Conservation (phyloP, 2,113 vertebrate species). For the Triplophysa rosa region DNA sequence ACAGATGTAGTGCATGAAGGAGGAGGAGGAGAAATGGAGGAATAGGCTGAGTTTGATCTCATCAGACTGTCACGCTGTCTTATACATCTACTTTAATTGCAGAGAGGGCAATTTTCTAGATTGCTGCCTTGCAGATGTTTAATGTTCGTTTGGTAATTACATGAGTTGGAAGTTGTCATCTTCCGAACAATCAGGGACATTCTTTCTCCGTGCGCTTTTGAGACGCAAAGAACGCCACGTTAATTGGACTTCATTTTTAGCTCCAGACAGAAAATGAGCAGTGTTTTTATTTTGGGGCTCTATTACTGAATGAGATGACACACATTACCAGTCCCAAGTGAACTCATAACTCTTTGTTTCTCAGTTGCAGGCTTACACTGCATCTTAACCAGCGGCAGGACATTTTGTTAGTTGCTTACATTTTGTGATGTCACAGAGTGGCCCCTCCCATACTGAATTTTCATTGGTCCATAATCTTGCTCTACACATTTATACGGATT, state of each 20-base stretch:
- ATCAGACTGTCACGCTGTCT: conserved; percentile 25
- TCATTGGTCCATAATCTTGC: too few species aligned
- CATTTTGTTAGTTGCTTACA: too few species aligned
- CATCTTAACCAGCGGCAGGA: not conserved
- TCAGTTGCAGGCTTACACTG: not conserved
- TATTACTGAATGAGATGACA: conserved; percentile 17
- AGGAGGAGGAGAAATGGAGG: conserved; percentile 31
- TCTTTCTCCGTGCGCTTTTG: conserved; percentile 19
- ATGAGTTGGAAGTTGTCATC: conserved; percentile 50
- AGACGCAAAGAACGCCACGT: conserved; percentile 5
- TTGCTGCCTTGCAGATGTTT: conserved; percentile 59
- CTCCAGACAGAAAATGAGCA: conserved; percentile 30
- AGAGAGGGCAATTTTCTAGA: conserved; percentile 52
- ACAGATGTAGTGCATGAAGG: conserved; percentile 7
- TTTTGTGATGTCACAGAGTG: too few species aligned
- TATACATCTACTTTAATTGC: conserved; percentile 31
- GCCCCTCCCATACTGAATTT: too few species aligned
- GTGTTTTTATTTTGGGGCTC: conserved; percentile 28
- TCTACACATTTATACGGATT: too few species aligned
- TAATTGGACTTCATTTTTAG: conserved; percentile 30
- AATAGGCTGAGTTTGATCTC: conserved; percentile 17
- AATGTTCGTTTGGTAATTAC: conserved; percentile 57
- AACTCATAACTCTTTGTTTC: not conserved
- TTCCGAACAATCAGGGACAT: conserved; percentile 44
- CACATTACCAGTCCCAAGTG: not conserved